Conservation (phyloP, 2,797 vertebrate species). For the Echeneis naucrates region DNA sequence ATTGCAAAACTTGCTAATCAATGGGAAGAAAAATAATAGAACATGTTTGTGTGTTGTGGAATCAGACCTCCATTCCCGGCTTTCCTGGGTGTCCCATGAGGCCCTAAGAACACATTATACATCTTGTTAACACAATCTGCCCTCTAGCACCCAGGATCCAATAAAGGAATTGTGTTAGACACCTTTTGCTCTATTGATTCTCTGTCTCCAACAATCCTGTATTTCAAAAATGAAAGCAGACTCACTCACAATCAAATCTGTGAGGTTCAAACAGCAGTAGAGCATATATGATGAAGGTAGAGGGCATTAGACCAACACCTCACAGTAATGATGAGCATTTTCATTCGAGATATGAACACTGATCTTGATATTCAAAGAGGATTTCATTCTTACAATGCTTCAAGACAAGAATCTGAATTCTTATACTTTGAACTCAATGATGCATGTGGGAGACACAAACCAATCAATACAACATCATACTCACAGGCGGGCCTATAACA, state of each 20-base stretch:
- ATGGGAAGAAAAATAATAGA: conserved; percentile 14
- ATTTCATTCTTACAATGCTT: conserved; percentile 24
- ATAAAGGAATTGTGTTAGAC: conserved; percentile 77
- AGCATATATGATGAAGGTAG: conserved; percentile 41
- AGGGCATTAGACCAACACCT: conserved; percentile 7
- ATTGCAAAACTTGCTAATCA: neutral
- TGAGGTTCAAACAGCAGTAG: conserved; percentile 39
- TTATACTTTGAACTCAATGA: conserved; percentile 43
- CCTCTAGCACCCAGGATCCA: conserved; percentile 72
- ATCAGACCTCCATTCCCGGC: conserved; percentile 89
- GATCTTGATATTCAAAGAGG: conserved; percentile 42
- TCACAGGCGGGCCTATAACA: conserved; percentile 88
- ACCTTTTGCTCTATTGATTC: conserved; percentile 80
- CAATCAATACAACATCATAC: conserved; percentile 71
- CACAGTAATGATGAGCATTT: conserved; percentile 31
- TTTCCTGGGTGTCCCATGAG: conserved; percentile 88
- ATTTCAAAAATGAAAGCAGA: conserved; percentile 72
- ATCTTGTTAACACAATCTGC: conserved; percentile 79
- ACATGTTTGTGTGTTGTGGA: conserved; percentile 36
- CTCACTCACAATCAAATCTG: conserved; percentile 66
- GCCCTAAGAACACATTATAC: conserved; percentile 87
- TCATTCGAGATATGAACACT: conserved; percentile 37
- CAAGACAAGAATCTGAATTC: conserved; percentile 23
- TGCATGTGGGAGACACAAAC: conserved; percentile 35
- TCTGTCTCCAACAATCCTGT: conserved; percentile 67